Conservation (phyloP, 2,797 vertebrate species). For the Moxostoma hubbsi region DNA sequence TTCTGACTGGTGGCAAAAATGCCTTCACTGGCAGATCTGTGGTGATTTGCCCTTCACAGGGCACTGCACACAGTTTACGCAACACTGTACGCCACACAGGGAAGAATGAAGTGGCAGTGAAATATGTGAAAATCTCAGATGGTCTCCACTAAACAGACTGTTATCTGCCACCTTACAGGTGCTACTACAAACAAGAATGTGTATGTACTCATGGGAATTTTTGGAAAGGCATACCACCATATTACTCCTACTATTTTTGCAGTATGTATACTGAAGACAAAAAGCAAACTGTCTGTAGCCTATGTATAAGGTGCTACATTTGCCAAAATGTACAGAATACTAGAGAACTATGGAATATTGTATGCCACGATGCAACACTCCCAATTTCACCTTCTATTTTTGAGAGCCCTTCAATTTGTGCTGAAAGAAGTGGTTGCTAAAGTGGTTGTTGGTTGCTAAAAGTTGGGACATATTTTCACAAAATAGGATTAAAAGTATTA, state of each 20-base stretch:
- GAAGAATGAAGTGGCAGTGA: neutral
- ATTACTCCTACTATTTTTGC: neutral
- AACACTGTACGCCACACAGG: constrained; percentile 10
- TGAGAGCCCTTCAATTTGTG: no score
- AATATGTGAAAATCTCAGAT: constrained; percentile 28
- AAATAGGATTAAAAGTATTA: no score
- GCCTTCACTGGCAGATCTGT: constrained; percentile 6
- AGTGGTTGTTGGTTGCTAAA: no score
- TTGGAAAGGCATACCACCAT: neutral
- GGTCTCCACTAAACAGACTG: constrained; percentile 8
- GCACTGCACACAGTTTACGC: constrained; percentile 5
- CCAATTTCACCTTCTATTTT: no score
- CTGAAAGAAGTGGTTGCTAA: no score
- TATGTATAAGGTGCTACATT: neutral
- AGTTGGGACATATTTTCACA: no score
- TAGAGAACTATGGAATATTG: no score
- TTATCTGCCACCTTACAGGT: neutral
- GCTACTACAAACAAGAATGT: neutral
- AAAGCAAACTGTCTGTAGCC: neutral
- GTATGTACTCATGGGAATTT: neutral
- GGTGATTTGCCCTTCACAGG: constrained; percentile 28
- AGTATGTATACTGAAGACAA: no score
- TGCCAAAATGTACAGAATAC: no score
- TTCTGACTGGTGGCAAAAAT: constrained; percentile 5
- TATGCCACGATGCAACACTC: no score